Evolutionary conservation across 2,888 invertebrate species (phyloP).

Genomic region (Bedellia somnulentella): DNA sequence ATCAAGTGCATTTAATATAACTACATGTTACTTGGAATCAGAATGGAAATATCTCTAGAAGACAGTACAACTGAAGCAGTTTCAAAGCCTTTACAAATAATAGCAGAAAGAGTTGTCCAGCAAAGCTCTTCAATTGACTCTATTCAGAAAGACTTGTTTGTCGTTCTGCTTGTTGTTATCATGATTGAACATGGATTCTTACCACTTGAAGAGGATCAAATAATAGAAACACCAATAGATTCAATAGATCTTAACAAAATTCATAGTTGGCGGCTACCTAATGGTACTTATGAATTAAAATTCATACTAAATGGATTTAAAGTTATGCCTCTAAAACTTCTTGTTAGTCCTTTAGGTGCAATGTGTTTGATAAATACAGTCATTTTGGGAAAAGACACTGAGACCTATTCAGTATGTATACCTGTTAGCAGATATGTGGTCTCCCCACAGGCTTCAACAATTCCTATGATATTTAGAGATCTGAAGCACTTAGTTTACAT

Average conservation of each 20-base stretch:
- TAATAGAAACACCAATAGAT: constrained; percentile 14
- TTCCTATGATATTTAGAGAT: constrained; percentile 36
- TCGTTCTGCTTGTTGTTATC: constrained; percentile 28
- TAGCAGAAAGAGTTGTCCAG: constrained; percentile 19
- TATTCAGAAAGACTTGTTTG: constrained; percentile 34
- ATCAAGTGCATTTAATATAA: no score
- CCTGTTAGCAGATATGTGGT: constrained; percentile 38
- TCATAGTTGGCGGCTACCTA: constrained; percentile 21
- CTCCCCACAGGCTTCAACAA: constrained; percentile 27
- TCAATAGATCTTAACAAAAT: constrained; percentile 18
- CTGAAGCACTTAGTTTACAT: constrained; percentile 44
- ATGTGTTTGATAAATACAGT: constrained; percentile 32
- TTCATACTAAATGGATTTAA: constrained; percentile 28
- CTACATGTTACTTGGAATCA: constrained; percentile 1
- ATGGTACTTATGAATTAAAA: constrained; percentile 25
- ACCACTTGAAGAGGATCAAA: constrained; percentile 17
- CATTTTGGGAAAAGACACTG: constrained; percentile 25
- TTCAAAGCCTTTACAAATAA: constrained; percentile 22
- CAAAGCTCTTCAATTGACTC: constrained; percentile 22
- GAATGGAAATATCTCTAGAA: constrained; percentile 26
- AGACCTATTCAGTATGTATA: constrained; percentile 41
- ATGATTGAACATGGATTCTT: constrained; percentile 42
- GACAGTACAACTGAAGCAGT: constrained; percentile 33
- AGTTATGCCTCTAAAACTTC: constrained; percentile 24
- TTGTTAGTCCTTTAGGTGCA: constrained; percentile 33